These are phyloP conservation scores for Nibea coibor DNA, from an alignment of 2,113 vertebrate species.

Conservation along the genomic window DNA sequence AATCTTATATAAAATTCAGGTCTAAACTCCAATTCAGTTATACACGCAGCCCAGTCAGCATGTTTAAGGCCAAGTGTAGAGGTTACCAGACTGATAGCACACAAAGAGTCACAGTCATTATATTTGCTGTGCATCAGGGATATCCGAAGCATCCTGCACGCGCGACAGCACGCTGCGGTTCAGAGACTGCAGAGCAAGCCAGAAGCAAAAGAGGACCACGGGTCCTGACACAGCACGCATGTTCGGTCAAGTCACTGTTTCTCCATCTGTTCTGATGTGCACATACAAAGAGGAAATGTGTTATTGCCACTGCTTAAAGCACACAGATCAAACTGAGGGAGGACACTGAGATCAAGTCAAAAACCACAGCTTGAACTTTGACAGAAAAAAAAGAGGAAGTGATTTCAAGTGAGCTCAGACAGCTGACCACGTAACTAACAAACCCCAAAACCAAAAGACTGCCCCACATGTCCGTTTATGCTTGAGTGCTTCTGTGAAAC, in stretches of 20 bases:
- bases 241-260: not conserved
- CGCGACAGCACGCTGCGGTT: conserved; percentile 12
- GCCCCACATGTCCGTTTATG: not conserved
- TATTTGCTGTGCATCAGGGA: conserved; percentile 8
- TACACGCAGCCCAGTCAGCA: not conserved
- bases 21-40: not conserved
- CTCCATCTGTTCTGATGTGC: not conserved
- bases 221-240: conserved; percentile 12
- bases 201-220: conserved; percentile 11
- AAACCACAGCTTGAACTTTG: conserved; percentile 10
- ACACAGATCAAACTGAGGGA: not conserved
- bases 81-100: conserved; percentile 10
- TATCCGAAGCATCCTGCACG: conserved; percentile 3
- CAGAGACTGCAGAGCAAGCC: conserved; percentile 28
- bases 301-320: not conserved
- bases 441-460: not conserved
- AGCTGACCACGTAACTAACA: not conserved
- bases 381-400: conserved; percentile 4
- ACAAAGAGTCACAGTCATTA: not conserved
- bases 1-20: not conserved
- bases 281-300: not conserved
- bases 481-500: not conserved
- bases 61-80: conserved; percentile 2
- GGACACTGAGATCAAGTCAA: not conserved
- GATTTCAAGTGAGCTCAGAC: not conserved